These are phyloP conservation scores for Petromus typicus DNA, from an alignment of 2,113 vertebrate genomes.

Conservation along the genomic window DNA sequence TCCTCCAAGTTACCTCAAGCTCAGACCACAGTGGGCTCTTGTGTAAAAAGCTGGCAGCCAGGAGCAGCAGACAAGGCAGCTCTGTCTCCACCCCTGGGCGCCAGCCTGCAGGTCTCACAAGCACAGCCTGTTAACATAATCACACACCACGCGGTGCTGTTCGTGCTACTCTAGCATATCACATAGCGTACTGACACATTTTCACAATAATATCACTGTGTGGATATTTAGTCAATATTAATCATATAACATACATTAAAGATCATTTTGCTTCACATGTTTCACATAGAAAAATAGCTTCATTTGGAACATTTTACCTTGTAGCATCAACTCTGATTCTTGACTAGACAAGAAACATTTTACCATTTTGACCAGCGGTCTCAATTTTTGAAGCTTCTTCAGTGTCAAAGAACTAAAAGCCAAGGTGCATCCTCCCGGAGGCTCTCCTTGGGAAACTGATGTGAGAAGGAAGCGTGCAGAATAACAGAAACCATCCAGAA, in stretches of 20 bases:
- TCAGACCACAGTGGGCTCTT: not conserved
- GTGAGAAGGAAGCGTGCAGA: not conserved
- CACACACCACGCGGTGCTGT: too few species aligned
- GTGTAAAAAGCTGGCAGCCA: not conserved
- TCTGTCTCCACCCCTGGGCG: not conserved
- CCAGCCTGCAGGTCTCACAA: not conserved
- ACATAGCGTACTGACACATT: not conserved
- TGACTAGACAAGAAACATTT: not conserved
- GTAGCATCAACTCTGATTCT: not conserved
- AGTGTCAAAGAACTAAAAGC: not conserved
- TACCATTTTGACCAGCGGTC: not conserved
- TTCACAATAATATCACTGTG: accelerated
- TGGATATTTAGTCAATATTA: accelerated
- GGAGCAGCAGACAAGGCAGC: not conserved
- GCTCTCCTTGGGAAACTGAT: not conserved
- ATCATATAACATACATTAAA: not conserved
- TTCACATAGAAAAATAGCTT: not conserved
- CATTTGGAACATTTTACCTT: too few species aligned
- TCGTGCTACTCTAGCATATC: too few species aligned
- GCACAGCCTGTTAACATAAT: not conserved
- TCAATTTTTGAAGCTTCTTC: not conserved
- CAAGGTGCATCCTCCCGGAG: not conserved
- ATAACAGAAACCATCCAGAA: accelerated
- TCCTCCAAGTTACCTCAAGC: not conserved
- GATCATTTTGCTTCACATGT: not conserved